A percentile compares a stretch with the other conserved stretches of the same genome.
These are phyloP conservation scores for Crepidodera aurea DNA, from an alignment of 2,888 invertebrate genomes.

Conservation along the genomic window DNA sequence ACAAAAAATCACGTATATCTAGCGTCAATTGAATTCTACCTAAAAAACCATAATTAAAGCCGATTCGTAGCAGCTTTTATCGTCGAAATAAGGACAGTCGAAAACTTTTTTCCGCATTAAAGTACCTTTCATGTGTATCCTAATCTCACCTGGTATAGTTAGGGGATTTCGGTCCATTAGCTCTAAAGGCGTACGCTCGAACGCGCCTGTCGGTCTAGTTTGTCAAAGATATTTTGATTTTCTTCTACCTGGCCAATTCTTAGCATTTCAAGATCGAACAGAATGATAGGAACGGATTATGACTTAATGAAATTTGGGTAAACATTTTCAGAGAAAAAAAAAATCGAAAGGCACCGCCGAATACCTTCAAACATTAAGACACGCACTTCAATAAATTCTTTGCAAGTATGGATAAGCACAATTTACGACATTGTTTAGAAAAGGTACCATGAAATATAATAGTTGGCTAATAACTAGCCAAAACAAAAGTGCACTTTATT, in stretches of 20 bases:
- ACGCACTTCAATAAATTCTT: slow-evolving; percentile 11
- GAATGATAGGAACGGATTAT: slow-evolving; percentile 44
- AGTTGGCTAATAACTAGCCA: too few relatives aligned
- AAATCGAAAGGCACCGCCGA: slow-evolving; percentile 31
- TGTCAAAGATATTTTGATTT: slow-evolving; percentile 49
- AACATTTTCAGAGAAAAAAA: slow-evolving; percentile 37
- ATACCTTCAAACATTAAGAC: slow-evolving; percentile 19
- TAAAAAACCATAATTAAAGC: too few relatives aligned
- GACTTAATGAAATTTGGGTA: slow-evolving; percentile 43
- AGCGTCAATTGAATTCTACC: too few relatives aligned
- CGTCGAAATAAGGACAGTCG: too few relatives aligned
- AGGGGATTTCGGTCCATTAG: slow-evolving; percentile 57
- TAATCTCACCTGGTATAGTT: slow-evolving; percentile 43
- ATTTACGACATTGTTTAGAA: not conserved
- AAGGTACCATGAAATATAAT: too few relatives aligned
- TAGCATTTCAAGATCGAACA: slow-evolving; percentile 39
- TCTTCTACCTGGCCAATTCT: slow-evolving; percentile 40
- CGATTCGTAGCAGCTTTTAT: too few relatives aligned
- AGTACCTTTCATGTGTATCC: not conserved
- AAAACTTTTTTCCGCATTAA: too few relatives aligned
- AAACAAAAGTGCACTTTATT: too few relatives aligned
- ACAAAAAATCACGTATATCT: too few relatives aligned
- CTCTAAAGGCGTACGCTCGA: slow-evolving; percentile 56
- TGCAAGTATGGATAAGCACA: not conserved
- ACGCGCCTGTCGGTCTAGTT: slow-evolving; percentile 58